phyloP scores from a whole-genome alignment of 2,113 vertebrate species.

The Otolemur garnettii region DNA sequence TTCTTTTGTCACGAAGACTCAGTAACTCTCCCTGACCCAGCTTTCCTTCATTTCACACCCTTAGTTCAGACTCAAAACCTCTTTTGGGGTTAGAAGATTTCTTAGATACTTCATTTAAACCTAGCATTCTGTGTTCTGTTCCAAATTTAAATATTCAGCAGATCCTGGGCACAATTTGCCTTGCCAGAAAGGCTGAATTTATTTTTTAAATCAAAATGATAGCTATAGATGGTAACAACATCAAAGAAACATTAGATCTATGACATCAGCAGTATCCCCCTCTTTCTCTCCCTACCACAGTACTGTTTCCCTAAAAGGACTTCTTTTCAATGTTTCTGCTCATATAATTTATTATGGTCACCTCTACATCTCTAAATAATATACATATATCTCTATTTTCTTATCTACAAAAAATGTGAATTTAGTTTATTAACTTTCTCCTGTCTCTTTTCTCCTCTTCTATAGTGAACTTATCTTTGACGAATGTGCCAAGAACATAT shows the following conservation, averaged over 20 bases:
- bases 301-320: background rate
- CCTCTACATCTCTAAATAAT: background rate
- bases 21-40: background rate
- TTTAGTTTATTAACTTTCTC: background rate
- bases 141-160: background rate
- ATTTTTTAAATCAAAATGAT: slow-evolving; percentile 37
- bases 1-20: background rate
- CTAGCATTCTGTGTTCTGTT: background rate
- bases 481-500: no score
- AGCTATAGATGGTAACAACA: background rate
- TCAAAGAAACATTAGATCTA: background rate
- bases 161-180: background rate
- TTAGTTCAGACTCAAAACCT: background rate
- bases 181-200: background rate
- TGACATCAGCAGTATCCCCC: background rate
- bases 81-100: background rate
- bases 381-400: background rate
- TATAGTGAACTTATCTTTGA: no score
- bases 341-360: background rate
- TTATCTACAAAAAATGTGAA: background rate
- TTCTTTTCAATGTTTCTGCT: slow-evolving; percentile 6
- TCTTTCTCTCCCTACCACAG: background rate
- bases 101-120: background rate
- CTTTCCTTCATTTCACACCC: background rate
- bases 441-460: background rate